Base-by-base conservation (phyloP, 2,113 vertebrate species). In the cat (Felis catus) region DNA sequence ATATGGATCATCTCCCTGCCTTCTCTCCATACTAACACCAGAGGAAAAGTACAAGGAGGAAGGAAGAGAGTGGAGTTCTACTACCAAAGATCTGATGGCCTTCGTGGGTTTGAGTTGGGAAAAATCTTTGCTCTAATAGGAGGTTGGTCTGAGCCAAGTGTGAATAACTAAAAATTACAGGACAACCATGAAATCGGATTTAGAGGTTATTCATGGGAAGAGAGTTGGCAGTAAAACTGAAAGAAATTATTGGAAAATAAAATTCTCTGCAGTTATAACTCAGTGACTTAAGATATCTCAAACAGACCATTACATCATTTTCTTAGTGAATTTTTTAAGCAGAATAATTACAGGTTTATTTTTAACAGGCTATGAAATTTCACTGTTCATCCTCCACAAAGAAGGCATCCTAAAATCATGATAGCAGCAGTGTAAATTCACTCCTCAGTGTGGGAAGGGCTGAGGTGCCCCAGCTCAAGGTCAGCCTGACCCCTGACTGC, bases 271-370 rank as follows among this genome's bases (percentile, higher is more conserved):
- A 83, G 12, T 83, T 27, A 36, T 1, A 85, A 19, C 65, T 91
- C 82, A 55, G 5, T 39, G 18, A 81, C 4, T 39, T 88, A 51
- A 78, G 53, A 71, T 29, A 65, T 89, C 33, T 89, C 55, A 55
- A 29, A 74, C 39, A 93, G 89, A 68, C 15, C 66, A 61, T 76
- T 7, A 41, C 7, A 61, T 61, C 7, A 68, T 53, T 79, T 91
- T 81, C 61, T 94, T 63, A 76, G 39, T 81, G 12, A 84, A 18
- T 10, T 25, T 58, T 61, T 89, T 39, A 94, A 92, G 33, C 45
- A 81, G 29, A 91, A n/a, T 89, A 91, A 97, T 84, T 33, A 33
- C 13, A 94, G 74, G 16, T 33, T 93, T 74, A 25, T 33, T 78
- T 91, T 97, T 61, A 66, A 55, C 4, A 89, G 18, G 25, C 71